Evolutionary conservation across 2,888 invertebrate genomes (phyloP).

Genomic region (Ophioninae sp.): DNA sequence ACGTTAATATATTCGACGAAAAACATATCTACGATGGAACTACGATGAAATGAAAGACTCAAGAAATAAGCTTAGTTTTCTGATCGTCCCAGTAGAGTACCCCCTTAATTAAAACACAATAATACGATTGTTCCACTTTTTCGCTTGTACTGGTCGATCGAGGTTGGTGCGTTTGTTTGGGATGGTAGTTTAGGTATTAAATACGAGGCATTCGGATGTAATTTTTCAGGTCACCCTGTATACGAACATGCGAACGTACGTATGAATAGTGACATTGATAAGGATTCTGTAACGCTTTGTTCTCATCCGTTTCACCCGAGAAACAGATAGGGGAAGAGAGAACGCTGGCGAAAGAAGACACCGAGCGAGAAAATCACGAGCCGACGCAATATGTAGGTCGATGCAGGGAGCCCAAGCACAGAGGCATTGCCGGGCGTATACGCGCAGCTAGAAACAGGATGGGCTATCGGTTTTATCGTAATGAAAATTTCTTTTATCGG

Average conservation of each 20-base stretch:
- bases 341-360: neutral
- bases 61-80: too few relatives aligned
- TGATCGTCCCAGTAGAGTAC: too few relatives aligned
- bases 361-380: slow-evolving; percentile 26
- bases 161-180: too few relatives aligned
- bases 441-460: slow-evolving; percentile 10
- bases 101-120: too few relatives aligned
- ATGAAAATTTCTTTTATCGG: neutral
- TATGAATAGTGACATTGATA: slow-evolving; percentile 41
- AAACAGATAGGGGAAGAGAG: slow-evolving; percentile 10
- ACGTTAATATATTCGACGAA: too few relatives aligned
- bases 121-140: too few relatives aligned
- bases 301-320: slow-evolving; percentile 43
- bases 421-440: slow-evolving; percentile 15
- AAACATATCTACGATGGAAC: too few relatives aligned
- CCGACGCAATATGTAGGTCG: slow-evolving; percentile 46
- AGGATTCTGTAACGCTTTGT: slow-evolving; percentile 57
- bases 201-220: neutral
- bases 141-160: too few relatives aligned
- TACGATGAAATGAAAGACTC: too few relatives aligned
- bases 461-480: neutral
- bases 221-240: neutral
- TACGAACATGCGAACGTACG: slow-evolving; percentile 5
- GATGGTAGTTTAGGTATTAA: neutral
- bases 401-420: slow-evolving; percentile 36